phyloP scores from a whole-genome alignment of 2,797 vertebrate genomes.

The Choloepus didactylus region DNA sequence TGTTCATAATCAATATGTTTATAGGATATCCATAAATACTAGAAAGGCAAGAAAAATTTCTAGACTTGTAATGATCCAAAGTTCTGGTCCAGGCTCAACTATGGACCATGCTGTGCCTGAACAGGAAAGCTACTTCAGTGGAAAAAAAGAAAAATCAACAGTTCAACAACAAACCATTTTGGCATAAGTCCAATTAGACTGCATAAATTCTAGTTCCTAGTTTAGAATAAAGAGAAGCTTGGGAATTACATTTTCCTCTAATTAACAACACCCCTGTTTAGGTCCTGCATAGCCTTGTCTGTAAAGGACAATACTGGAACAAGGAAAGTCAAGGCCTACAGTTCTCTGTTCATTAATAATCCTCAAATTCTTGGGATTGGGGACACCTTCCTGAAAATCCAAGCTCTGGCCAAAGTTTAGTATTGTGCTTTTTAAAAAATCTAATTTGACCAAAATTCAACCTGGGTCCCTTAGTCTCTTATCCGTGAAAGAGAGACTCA shows the following conservation, averaged over 20 bases:
- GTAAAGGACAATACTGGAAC: not conserved
- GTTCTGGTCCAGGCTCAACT: not conserved
- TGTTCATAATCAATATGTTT: slow-evolving; percentile 51
- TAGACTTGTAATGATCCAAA: not conserved
- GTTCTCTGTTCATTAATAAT: not conserved
- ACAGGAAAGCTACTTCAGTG: not conserved
- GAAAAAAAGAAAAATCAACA: slow-evolving; percentile 31
- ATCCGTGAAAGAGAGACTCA: not conserved
- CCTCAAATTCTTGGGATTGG: not conserved
- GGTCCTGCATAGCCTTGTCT: not conserved
- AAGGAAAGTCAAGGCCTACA: not conserved
- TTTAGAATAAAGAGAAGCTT: not conserved
- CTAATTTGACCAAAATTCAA: slow-evolving; percentile 49
- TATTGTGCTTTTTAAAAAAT: slow-evolving; percentile 48
- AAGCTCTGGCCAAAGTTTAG: slow-evolving; percentile 35
- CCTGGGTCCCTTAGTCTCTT: not conserved
- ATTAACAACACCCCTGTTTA: not conserved
- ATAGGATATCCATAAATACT: slow-evolving; percentile 18
- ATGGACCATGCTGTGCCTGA: not conserved
- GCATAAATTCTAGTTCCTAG: slow-evolving; percentile 31
- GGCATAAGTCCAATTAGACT: slow-evolving; percentile 13
- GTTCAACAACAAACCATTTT: not conserved
- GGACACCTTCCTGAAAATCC: slow-evolving; percentile 21
- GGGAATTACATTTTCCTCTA: not conserved
- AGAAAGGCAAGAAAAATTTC: slow-evolving; percentile 23